phyloP scores from a whole-genome alignment of 2,888 invertebrate species.

The Latrodectus elegans region DNA sequence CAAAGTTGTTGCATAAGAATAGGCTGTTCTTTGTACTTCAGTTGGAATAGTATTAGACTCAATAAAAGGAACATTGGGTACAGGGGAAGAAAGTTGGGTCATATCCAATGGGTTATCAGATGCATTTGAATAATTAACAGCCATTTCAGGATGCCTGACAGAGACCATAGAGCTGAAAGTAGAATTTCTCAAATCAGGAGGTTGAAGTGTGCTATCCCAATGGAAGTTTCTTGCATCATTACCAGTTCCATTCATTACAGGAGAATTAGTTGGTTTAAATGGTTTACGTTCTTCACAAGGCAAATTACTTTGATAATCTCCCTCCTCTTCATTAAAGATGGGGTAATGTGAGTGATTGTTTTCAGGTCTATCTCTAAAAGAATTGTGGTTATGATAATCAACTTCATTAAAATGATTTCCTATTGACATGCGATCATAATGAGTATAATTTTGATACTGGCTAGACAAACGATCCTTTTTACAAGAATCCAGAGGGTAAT shows the following conservation, averaged over 20 bases:
- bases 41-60: not conserved
- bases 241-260: not conserved
- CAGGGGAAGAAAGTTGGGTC: not conserved
- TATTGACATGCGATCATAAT: not conserved
- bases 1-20: conserved; percentile 18
- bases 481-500: not conserved
- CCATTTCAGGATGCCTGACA: conserved; percentile 13
- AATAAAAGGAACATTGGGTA: not conserved
- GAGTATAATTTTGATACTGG: not conserved
- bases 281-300: not conserved
- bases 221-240: not conserved
- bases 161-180: conserved; percentile 4
- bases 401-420: not conserved
- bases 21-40: conserved; percentile 41
- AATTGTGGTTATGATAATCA: not conserved
- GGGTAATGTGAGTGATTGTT: not conserved
- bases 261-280: not conserved
- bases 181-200: not conserved
- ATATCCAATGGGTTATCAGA: not conserved
- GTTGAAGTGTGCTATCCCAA: not conserved
- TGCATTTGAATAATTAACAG: not conserved
- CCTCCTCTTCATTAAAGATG: not conserved
- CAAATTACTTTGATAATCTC: not conserved
- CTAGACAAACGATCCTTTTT: not conserved
- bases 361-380: not conserved